Conservation (phyloP, 1,140 invertebrate genomes). For the Nasonia giraulti region DNA sequence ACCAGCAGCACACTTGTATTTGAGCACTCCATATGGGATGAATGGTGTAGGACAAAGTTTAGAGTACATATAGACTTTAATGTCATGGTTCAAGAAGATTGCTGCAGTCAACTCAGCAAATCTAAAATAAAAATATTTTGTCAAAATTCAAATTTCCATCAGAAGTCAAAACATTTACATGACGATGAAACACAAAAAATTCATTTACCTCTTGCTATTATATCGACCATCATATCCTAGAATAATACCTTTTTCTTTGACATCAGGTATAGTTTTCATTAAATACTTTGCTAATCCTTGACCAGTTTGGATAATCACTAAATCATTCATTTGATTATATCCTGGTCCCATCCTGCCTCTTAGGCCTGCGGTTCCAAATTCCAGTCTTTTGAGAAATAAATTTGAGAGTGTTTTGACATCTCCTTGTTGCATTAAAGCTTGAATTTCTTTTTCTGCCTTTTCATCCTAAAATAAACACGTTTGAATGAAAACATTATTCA, state of each 20-base stretch:
- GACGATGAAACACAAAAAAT: slow-evolving; percentile 9
- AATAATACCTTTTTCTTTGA: slow-evolving; percentile 83
- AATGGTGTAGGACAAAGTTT: slow-evolving; percentile 93
- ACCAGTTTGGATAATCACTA: slow-evolving; percentile 96
- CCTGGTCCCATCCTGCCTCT: slow-evolving; percentile 94
- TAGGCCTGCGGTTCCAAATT: slow-evolving; percentile 94
- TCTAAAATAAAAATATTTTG: slow-evolving; percentile 73
- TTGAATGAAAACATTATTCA: background rate
- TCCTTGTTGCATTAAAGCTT: slow-evolving; percentile 71
- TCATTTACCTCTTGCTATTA: slow-evolving; percentile 87
- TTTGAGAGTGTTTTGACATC: slow-evolving; percentile 75
- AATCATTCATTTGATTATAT: slow-evolving; percentile 96
- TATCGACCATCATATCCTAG: slow-evolving; percentile 97
- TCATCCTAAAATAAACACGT: slow-evolving; percentile 69
- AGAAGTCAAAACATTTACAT: slow-evolving; percentile 21
- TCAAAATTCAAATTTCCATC: slow-evolving; percentile 14
- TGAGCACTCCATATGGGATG: slow-evolving; percentile 87
- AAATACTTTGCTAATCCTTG: slow-evolving; percentile 93
- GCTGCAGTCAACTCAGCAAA: slow-evolving; percentile 93
- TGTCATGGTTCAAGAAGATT: slow-evolving; percentile 85
- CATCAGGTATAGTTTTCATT: slow-evolving; percentile 74
- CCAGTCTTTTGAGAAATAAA: slow-evolving; percentile 80
- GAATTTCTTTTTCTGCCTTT: slow-evolving; percentile 73
- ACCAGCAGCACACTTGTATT: slow-evolving; percentile 84
- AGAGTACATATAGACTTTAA: slow-evolving; percentile 90